These are phyloP conservation scores for Byasa hedistus DNA, from an alignment of 2,888 invertebrate genomes.

Conservation along the genomic window DNA sequence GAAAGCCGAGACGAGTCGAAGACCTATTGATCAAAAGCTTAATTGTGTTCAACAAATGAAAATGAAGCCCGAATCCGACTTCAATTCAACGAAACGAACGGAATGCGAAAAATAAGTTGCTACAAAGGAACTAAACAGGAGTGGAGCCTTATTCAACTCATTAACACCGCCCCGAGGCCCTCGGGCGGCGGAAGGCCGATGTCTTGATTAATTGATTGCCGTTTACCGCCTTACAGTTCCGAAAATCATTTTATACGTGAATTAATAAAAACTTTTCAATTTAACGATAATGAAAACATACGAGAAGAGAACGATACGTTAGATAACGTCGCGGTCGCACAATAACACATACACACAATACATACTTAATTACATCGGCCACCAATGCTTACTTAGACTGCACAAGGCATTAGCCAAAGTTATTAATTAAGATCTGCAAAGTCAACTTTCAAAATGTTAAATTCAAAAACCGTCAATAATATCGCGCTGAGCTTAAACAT, in stretches of 20 bases:
- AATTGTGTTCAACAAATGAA: slow-evolving; percentile 24
- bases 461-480: no score
- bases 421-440: no score
- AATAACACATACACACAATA: no score
- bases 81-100: slow-evolving; percentile 20
- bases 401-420: no score
- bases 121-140: slow-evolving; percentile 21
- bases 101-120: slow-evolving; percentile 18
- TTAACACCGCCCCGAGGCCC: slow-evolving; percentile 16
- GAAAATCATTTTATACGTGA: slow-evolving; percentile 8
- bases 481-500: no score
- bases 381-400: no score
- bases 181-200: slow-evolving; percentile 13
- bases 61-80: slow-evolving; percentile 7
- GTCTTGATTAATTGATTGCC: slow-evolving; percentile 26
- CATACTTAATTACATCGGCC: no score
- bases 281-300: background rate
- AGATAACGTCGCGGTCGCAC: no score
- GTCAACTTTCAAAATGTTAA: no score
- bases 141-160: slow-evolving; percentile 20
- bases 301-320: no score
- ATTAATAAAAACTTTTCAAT: slow-evolving; percentile 7
- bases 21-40: slow-evolving; percentile 25
- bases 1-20: slow-evolving; percentile 12
- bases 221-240: slow-evolving; percentile 9